Evolutionary conservation across 2,888 invertebrate species (phyloP).

Genomic region (Petrolisthes manimaculis): DNA sequence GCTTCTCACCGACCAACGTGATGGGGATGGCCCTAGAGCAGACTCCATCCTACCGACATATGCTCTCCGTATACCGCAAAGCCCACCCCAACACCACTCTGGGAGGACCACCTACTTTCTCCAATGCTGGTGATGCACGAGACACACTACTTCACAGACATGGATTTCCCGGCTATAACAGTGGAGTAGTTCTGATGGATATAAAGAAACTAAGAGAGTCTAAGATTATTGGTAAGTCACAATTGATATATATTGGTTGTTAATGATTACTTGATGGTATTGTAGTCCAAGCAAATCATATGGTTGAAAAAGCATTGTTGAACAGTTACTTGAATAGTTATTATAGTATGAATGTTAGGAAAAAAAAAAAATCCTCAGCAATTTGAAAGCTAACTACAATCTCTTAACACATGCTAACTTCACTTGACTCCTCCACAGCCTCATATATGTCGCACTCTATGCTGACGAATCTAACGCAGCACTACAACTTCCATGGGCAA

Average conservation of each 20-base stretch:
- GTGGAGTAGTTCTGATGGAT: constrained; percentile 82
- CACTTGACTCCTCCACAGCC: constrained; percentile 28
- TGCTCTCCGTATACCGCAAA: constrained; percentile 77
- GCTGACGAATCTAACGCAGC: constrained; percentile 68
- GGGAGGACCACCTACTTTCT: constrained; percentile 70
- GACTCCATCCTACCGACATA: constrained; percentile 84
- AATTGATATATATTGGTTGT: background rate
- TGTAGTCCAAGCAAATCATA: background rate
- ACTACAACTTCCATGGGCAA: constrained; percentile 75
- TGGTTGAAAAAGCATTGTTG: background rate
- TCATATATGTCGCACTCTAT: constrained; percentile 41
- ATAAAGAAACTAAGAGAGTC: constrained; percentile 78
- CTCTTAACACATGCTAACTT: background rate
- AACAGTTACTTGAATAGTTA: background rate
- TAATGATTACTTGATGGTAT: background rate
- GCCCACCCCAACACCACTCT: constrained; percentile 75
- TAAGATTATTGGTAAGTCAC: constrained; percentile 66
- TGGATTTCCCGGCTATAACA: constrained; percentile 81
- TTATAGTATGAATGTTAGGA: background rate
- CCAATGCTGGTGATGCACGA: background rate
- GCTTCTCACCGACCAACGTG: constrained; percentile 76
- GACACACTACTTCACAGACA: constrained; percentile 62
- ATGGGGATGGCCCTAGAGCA: constrained; percentile 82
- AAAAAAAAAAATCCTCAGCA: background rate
- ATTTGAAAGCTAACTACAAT: background rate